phyloP scores from a whole-genome alignment of 2,797 vertebrate genomes.

The Argentina silus region DNA sequence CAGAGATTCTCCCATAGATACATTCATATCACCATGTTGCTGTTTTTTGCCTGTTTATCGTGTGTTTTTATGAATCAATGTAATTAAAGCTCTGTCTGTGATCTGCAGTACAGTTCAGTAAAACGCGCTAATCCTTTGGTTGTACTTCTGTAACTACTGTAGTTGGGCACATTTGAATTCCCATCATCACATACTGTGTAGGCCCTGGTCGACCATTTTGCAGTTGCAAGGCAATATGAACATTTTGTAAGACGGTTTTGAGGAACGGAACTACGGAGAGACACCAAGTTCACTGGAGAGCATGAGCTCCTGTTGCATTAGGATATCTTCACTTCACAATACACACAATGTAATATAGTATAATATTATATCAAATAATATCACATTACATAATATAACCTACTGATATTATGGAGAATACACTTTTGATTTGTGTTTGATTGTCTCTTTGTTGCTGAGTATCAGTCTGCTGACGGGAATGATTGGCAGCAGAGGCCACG shows the following conservation, averaged over 20 bases:
- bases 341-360: background rate
- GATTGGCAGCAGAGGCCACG: background rate
- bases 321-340: constrained; percentile 1
- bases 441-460: constrained; percentile 1
- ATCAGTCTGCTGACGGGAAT: background rate
- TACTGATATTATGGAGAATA: background rate
- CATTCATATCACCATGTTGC: background rate
- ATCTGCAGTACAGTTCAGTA: background rate
- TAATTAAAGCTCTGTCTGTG: background rate
- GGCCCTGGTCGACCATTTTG: background rate
- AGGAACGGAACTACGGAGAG: background rate
- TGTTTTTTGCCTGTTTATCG: background rate
- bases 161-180: background rate
- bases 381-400: constrained; percentile 3
- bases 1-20: background rate
- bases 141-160: background rate
- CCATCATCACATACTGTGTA: background rate
- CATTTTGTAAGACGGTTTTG: background rate
- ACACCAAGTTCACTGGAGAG: background rate
- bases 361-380: constrained; percentile 3
- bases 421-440: background rate
- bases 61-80: background rate
- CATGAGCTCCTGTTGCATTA: background rate
- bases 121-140: background rate
- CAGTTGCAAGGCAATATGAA: background rate